phyloP scores from a whole-genome alignment of 2,888 invertebrate species.

The Clistopyga incitator region DNA sequence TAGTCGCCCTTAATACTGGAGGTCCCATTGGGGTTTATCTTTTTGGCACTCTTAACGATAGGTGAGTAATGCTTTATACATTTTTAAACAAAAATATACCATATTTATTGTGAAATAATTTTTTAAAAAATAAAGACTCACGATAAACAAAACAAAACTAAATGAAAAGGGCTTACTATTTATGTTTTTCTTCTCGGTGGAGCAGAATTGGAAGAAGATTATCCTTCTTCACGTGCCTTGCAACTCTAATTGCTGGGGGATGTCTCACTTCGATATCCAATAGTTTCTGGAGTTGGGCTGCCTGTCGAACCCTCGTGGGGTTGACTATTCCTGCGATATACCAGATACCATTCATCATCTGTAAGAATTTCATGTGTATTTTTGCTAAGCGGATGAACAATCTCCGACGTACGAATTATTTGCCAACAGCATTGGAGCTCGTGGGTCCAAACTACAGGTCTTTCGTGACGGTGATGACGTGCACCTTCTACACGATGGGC shows the following conservation, averaged over 20 bases:
- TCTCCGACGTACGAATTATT: conserved; percentile 37
- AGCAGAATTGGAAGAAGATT: conserved; percentile 92
- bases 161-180: too few species aligned
- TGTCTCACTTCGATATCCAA: conserved; percentile 91
- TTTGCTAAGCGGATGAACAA: not conserved
- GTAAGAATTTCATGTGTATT: conserved; percentile 85
- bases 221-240: conserved; percentile 94
- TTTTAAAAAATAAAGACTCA: too few species aligned
- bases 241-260: conserved; percentile 92
- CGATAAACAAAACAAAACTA: too few species aligned
- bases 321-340: conserved; percentile 96
- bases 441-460: conserved; percentile 96
- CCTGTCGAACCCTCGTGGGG: conserved; percentile 93
- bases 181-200: conserved; percentile 1
- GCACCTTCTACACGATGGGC: conserved; percentile 95
- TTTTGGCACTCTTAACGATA: conserved; percentile 94
- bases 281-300: conserved; percentile 93
- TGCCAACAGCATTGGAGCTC: conserved; percentile 92
- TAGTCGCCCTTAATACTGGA: conserved; percentile 94
- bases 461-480: conserved; percentile 96
- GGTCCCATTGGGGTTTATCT: conserved; percentile 96
- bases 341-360: conserved; percentile 97
- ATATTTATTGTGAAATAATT: not conserved
- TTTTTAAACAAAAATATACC: not conserved
- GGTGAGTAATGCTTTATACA: conserved; percentile 79